Conservation (phyloP, 2,888 invertebrate species). For the Ormia ochracea region DNA sequence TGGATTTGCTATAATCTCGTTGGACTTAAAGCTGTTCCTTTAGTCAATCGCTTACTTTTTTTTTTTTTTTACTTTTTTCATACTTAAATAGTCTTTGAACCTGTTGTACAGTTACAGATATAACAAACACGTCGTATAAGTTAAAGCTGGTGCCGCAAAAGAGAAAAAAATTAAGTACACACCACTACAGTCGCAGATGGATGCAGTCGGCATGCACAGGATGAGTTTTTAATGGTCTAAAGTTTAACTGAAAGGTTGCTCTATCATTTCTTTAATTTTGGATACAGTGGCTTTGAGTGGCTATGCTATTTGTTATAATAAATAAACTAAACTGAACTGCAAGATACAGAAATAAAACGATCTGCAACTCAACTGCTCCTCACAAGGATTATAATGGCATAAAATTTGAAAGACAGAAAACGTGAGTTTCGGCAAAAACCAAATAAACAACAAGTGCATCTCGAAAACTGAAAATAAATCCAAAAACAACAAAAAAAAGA, state of each 20-base stretch:
- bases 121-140: slow-evolving; percentile 30
- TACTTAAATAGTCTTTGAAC: slow-evolving; percentile 47
- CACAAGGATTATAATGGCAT: slow-evolving; percentile 49
- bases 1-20: slow-evolving; percentile 51
- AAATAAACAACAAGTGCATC: slow-evolving; percentile 58
- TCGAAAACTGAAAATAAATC: slow-evolving; percentile 8
- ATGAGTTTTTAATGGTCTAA: slow-evolving; percentile 58
- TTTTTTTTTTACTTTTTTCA: slow-evolving; percentile 14
- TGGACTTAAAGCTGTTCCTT: slow-evolving; percentile 37
- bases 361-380: slow-evolving; percentile 15
- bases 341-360: not conserved
- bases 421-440: slow-evolving; percentile 60
- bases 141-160: slow-evolving; percentile 22
- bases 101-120: slow-evolving; percentile 56
- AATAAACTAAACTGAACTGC: slow-evolving; percentile 31
- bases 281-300: slow-evolving; percentile 58
- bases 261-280: slow-evolving; percentile 43
- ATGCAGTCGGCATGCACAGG: not conserved
- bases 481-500: slow-evolving; percentile 3
- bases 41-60: not conserved
- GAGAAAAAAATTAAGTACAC: too few species aligned
- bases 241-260: slow-evolving; percentile 56
- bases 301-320: slow-evolving; percentile 54
- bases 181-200: not conserved
- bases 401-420: slow-evolving; percentile 58